Evolutionary conservation across 2,797 vertebrate species (phyloP).

Genomic region (Mormyrops boulengeri): DNA sequence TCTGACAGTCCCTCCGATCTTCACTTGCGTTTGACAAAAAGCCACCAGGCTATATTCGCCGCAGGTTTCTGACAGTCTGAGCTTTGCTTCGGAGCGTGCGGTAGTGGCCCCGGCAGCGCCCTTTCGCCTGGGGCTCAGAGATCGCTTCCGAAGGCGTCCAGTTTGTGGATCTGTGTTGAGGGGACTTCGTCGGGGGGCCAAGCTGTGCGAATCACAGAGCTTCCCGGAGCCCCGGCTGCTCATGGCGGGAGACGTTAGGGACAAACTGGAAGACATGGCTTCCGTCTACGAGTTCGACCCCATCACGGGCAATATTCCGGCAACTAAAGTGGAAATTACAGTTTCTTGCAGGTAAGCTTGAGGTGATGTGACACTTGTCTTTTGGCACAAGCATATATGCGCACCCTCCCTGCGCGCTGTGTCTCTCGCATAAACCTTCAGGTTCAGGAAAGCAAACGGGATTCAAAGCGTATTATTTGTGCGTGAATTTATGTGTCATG

Average conservation of each 20-base stretch:
- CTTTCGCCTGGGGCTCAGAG: conserved; percentile 12
- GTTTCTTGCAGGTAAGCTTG: conserved; percentile 90
- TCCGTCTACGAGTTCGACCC: conserved; percentile 83
- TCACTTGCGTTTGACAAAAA: neutral
- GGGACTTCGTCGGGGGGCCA: conserved; percentile 47
- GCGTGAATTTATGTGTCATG: neutral
- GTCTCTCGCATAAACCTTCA: neutral
- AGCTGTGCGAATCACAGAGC: conserved; percentile 59
- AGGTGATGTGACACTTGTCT: neutral
- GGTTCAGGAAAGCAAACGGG: neutral
- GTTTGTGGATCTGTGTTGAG: conserved; percentile 39
- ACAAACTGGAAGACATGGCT: conserved; percentile 82
- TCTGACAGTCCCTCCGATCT: conserved; percentile 25
- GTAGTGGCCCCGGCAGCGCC: conserved; percentile 6
- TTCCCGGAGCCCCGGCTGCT: conserved; percentile 54
- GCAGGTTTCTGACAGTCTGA: neutral
- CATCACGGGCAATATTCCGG: conserved; percentile 79
- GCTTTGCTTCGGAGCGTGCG: neutral
- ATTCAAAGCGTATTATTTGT: neutral
- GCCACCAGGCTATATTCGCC: neutral
- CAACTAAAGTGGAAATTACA: conserved; percentile 91
- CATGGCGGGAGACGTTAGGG: conserved; percentile 74
- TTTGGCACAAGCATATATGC: neutral
- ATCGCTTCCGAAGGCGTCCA: conserved; percentile 47
- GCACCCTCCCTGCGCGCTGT: neutral